These are phyloP conservation scores for Gila orcuttii DNA, from an alignment of 2,113 vertebrate genomes.

Conservation along the genomic window DNA sequence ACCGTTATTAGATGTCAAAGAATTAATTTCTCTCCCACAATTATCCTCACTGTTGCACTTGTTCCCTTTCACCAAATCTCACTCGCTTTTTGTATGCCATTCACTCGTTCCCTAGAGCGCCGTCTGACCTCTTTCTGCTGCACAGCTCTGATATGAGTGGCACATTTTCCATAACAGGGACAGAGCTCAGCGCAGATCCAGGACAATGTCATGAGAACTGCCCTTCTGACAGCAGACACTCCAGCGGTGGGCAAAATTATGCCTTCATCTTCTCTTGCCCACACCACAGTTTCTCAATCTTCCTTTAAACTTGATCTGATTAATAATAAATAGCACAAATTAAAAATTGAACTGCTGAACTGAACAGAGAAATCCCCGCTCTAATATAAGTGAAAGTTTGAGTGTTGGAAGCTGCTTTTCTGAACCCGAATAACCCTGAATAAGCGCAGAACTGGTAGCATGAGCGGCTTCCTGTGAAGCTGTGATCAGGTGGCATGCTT, in stretches of 20 bases:
- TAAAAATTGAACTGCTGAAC: constrained; percentile 2
- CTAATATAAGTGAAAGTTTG: constrained; percentile 26
- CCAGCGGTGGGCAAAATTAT: not conserved
- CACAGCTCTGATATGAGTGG: not conserved
- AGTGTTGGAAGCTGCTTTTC: not conserved
- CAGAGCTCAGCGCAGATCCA: constrained; percentile 10
- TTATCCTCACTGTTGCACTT: not conserved
- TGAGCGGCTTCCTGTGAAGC: constrained; percentile 13
- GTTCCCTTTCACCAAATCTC: constrained; percentile 7
- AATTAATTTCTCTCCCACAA: not conserved
- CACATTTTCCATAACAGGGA: constrained; percentile 37
- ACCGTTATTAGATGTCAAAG: constrained; percentile 11
- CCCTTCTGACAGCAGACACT: not conserved
- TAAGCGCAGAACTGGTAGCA: not conserved
- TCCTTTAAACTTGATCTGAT: not conserved
- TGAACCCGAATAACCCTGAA: constrained; percentile 2
- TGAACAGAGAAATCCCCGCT: not conserved
- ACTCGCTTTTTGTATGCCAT: not conserved
- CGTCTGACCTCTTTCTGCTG: constrained; percentile 16
- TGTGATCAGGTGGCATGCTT: constrained; percentile 26
- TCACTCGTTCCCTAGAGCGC: constrained; percentile 17
- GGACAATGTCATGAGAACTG: not conserved
- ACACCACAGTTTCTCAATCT: constrained; percentile 4
- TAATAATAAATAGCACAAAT: not conserved
- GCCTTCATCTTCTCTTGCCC: not conserved